Evolutionary conservation across 2,797 vertebrate species (phyloP).

Genomic region (Fratercula arctica): DNA sequence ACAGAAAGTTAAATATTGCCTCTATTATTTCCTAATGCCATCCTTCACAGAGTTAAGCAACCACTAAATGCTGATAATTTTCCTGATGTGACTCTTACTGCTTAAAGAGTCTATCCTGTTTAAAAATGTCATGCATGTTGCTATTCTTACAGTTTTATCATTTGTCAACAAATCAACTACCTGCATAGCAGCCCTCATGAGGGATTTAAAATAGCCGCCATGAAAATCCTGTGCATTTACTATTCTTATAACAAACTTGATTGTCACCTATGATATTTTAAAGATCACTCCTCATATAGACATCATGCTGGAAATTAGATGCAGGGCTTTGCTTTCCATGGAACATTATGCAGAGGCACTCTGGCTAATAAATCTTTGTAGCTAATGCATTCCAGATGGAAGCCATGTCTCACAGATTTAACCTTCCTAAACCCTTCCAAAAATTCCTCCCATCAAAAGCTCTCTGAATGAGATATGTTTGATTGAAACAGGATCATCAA

Average conservation of each 20-base stretch:
- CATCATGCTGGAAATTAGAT: slow-evolving; percentile 85
- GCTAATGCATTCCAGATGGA: slow-evolving; percentile 94
- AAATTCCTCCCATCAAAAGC: slow-evolving; percentile 85
- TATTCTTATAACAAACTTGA: slow-evolving; percentile 81
- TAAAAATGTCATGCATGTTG: slow-evolving; percentile 76
- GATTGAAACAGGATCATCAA: slow-evolving; percentile 86
- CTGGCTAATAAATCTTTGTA: slow-evolving; percentile 91
- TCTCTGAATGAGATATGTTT: slow-evolving; percentile 82
- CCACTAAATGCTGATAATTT: slow-evolving; percentile 71
- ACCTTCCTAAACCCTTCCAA: slow-evolving; percentile 91
- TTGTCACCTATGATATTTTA: slow-evolving; percentile 85
- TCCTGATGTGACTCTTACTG: slow-evolving; percentile 61
- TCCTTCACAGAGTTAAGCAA: slow-evolving; percentile 67
- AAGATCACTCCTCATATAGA: slow-evolving; percentile 83
- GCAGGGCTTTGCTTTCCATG: slow-evolving; percentile 82
- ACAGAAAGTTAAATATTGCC: slow-evolving; percentile 46
- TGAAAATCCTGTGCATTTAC: slow-evolving; percentile 78
- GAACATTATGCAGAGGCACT: slow-evolving; percentile 87
- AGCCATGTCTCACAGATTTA: slow-evolving; percentile 89
- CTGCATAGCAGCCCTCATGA: slow-evolving; percentile 77
- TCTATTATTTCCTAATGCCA: slow-evolving; percentile 59
- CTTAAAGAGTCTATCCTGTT: slow-evolving; percentile 57
- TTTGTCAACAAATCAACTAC: slow-evolving; percentile 83
- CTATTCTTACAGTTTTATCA: slow-evolving; percentile 75
- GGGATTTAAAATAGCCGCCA: slow-evolving; percentile 78